These are phyloP conservation scores for Samia ricini DNA, from an alignment of 1,140 invertebrate genomes.

Conservation along the genomic window DNA sequence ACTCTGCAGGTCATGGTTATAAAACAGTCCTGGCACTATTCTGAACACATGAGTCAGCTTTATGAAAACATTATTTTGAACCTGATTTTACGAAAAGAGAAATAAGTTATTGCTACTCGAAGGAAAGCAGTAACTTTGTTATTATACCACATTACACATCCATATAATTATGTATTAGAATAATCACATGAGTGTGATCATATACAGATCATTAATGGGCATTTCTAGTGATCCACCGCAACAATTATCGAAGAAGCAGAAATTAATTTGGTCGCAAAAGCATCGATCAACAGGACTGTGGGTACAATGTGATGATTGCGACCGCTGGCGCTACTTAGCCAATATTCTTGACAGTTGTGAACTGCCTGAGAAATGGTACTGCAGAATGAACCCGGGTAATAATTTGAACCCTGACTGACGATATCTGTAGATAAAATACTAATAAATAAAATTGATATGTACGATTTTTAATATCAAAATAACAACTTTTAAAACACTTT, in stretches of 20 bases:
- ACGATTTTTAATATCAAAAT: too few species aligned
- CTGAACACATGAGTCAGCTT: too few species aligned
- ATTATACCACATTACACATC: too few species aligned
- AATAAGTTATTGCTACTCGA: too few species aligned
- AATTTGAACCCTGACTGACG: neutral
- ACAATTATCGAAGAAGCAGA: constrained; percentile 42
- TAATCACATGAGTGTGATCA: neutral
- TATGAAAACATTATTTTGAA: too few species aligned
- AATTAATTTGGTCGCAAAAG: constrained; percentile 68
- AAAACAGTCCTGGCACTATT: too few species aligned
- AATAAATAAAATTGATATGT: too few species aligned
- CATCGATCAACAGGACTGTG: constrained; percentile 77
- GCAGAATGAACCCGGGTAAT: constrained; percentile 80
- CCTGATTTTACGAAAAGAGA: too few species aligned
- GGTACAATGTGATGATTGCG: constrained; percentile 80
- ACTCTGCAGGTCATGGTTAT: too few species aligned
- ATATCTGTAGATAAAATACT: too few species aligned
- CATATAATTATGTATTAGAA: neutral
- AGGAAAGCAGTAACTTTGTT: too few species aligned
- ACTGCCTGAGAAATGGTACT: constrained; percentile 81
- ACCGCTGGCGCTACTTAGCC: constrained; percentile 79
- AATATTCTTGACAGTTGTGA: constrained; percentile 78
- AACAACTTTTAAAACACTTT: too few species aligned
- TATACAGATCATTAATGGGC: constrained; percentile 33
- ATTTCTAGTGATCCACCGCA: constrained; percentile 50